Evolutionary conservation across 1,140 invertebrate genomes (phyloP), one percentile per base, ranked within the genome.

Genomic region (Hesperophylax magnus): DNA sequence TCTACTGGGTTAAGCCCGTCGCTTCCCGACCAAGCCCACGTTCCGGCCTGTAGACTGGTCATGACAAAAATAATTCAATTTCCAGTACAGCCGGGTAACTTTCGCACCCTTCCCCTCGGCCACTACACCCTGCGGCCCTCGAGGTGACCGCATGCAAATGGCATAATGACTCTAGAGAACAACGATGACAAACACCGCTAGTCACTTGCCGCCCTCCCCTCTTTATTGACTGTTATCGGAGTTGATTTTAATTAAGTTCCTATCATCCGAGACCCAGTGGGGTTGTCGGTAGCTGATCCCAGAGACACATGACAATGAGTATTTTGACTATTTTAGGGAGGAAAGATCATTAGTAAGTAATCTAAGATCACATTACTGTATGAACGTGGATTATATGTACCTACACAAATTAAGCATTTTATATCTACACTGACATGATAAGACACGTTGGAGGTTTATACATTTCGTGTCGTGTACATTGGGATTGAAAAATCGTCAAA

Each of bases 61-160:
- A 78, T 67, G 77, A 39, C 27, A 18, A 75, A 75, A 65, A 56
- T 75, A 56, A 75, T 56, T 75, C 20, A 39, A 71, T 71, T 71
- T 71, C 22, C 67, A 52, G 5, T 24, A 52, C 39, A 20, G 27
- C 63, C 2, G 63, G 31, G 27, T 56, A 1, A 15, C 69, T 67
- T 58, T 67, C 47, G 58, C 27, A 53, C 63, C 61, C 54, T 54
- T 15, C 20, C 53, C 18, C 3, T 17, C 24, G 52, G 20, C 74
- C 20, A 75, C 54, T 8, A 27, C 17, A 3, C 8, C 24, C 14
- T 11, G 15, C 22, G 58, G 14, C 67, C 78, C 54, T 27, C 18
- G 2, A 47, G 24, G n/a, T 71, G 67, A 53, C 67, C 67, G 67
- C 67, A 71, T 52, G 67, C 39, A 71, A 71, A 71, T 52, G 47